Evolutionary conservation across 1,140 invertebrate species (phyloP).

Genomic region (Papilio xuthus): DNA sequence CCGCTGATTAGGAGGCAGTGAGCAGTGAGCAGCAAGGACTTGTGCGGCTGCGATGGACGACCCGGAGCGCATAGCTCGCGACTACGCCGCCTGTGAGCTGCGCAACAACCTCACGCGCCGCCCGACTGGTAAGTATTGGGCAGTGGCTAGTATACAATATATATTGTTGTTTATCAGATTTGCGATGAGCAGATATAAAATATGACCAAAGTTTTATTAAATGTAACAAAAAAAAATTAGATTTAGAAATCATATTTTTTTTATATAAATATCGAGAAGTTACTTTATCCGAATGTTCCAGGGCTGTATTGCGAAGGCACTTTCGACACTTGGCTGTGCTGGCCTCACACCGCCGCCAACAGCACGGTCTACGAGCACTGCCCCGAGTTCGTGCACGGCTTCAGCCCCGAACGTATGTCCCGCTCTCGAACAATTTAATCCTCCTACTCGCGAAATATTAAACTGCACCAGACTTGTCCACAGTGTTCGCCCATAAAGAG

Average conservation of each 20-base stretch:
- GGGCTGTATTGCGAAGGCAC: constrained; percentile 86
- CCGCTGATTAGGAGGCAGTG: not conserved
- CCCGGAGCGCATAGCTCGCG: constrained; percentile 61
- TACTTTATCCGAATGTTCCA: constrained; percentile 43
- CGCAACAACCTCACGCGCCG: constrained; percentile 56
- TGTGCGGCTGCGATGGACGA: constrained; percentile 55
- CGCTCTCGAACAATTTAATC: not conserved
- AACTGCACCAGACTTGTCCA: constrained; percentile 38
- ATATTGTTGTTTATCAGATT: not conserved
- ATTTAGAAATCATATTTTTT: not conserved
- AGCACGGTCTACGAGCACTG: constrained; percentile 86
- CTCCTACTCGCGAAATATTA: not conserved
- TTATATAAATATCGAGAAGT: not conserved
- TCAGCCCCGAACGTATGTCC: constrained; percentile 83
- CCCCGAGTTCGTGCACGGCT: constrained; percentile 90
- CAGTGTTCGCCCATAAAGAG: constrained; percentile 84
- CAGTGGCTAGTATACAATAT: not conserved
- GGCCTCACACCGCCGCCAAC: constrained; percentile 91
- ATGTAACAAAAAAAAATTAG: not conserved
- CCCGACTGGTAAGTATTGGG: constrained; percentile 44
- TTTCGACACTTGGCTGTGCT: constrained; percentile 94
- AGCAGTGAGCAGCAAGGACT: not conserved
- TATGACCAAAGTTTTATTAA: no score
- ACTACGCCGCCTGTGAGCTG: constrained; percentile 50
- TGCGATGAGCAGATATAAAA: not conserved